These are phyloP conservation scores for Heliconius erato DNA, from an alignment of 2,888 invertebrate genomes.

Conservation along the genomic window DNA sequence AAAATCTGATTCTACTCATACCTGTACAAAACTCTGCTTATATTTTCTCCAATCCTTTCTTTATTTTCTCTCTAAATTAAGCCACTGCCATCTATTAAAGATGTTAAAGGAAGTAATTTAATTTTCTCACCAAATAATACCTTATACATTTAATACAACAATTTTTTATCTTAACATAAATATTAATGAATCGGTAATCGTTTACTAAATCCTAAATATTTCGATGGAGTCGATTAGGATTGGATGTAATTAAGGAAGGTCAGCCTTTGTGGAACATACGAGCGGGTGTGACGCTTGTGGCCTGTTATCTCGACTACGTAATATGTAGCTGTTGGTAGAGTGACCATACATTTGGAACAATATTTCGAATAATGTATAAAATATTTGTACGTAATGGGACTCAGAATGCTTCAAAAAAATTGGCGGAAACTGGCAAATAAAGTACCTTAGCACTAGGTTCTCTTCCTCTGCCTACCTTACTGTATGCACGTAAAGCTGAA, in stretches of 20 bases:
- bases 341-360: neutral
- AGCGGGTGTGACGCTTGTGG: constrained; percentile 35
- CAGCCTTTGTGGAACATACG: constrained; percentile 38
- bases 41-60: neutral
- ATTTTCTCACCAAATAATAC: neutral
- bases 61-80: neutral
- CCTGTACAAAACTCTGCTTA: neutral
- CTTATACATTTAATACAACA: neutral
- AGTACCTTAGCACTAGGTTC: too few relatives aligned
- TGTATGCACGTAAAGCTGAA: too few relatives aligned
- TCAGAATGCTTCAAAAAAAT: too few relatives aligned
- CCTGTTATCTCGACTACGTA: constrained; percentile 40
- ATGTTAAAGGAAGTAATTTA: neutral
- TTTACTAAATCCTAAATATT: neutral
- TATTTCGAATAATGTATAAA: neutral
- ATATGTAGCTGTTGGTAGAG: constrained; percentile 24
- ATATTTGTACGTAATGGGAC: too few relatives aligned
- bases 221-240: constrained; percentile 33
- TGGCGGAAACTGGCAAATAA: too few relatives aligned
- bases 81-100: neutral
- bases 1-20: neutral
- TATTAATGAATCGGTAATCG: constrained; percentile 31
- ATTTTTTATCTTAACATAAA: neutral
- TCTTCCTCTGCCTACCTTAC: too few relatives aligned
- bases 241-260: constrained; percentile 42